phyloP scores from a whole-genome alignment of 1,140 invertebrate genomes.

The Cephus cinctus region DNA sequence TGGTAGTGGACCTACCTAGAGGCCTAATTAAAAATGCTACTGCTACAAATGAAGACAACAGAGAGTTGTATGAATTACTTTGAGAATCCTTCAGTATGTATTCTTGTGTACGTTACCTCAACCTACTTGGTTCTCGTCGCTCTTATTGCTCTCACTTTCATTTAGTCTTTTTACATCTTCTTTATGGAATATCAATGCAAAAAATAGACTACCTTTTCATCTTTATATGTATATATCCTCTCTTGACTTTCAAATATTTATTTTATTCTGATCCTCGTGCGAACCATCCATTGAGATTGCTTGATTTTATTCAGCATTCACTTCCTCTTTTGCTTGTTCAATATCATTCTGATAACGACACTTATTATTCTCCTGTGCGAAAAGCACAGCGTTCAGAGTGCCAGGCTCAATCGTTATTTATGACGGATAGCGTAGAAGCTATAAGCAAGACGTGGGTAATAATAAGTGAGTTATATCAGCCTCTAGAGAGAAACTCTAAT shows the following conservation, averaged over 20 bases:
- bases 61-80: constrained; percentile 20
- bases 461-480: too few relatives aligned
- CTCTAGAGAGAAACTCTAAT: too few relatives aligned
- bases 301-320: too few relatives aligned
- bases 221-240: not conserved
- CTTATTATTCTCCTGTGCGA: too few relatives aligned
- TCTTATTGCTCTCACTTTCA: constrained; percentile 1
- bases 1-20: constrained; percentile 6
- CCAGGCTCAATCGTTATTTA: too few relatives aligned
- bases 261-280: not conserved
- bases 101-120: constrained; percentile 17
- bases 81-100: constrained; percentile 2
- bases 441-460: too few relatives aligned
- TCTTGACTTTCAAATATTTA: too few relatives aligned
- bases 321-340: too few relatives aligned
- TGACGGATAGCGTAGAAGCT: too few relatives aligned
- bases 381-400: too few relatives aligned
- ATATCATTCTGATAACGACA: too few relatives aligned
- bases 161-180: constrained; percentile 10
- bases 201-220: not conserved
- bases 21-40: constrained; percentile 30
- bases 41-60: constrained; percentile 21
- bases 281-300: too few relatives aligned
- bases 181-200: constrained; percentile 1
- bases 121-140: constrained; percentile 13